Evolutionary conservation across 2,797 vertebrate genomes (phyloP).

Genomic region (Gobio occitaniae): DNA sequence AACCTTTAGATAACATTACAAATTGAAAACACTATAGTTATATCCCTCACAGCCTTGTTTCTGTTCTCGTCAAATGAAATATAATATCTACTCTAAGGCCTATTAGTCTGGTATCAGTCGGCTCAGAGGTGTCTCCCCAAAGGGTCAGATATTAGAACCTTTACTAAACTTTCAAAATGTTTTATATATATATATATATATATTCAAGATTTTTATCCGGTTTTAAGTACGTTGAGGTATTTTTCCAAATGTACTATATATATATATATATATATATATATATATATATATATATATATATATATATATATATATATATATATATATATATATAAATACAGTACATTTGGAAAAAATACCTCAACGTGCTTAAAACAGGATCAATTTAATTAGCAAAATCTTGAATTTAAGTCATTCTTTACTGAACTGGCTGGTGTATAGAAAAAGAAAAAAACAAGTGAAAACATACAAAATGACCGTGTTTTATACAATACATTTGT

Average conservation of each 20-base stretch:
- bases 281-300: too few relatives aligned
- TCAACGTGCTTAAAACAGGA: background rate
- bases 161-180: background rate
- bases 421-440: background rate
- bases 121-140: slow-evolving; percentile 16
- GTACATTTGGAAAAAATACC: background rate
- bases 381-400: background rate
- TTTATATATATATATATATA: too few relatives aligned
- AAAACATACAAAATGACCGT: background rate
- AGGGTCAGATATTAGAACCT: background rate
- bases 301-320: too few relatives aligned
- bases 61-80: background rate
- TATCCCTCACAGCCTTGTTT: background rate
- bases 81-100: background rate
- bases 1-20: background rate
- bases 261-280: too few relatives aligned
- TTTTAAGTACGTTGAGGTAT: too few relatives aligned
- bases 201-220: too few relatives aligned
- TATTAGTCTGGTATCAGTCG: background rate
- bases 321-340: too few relatives aligned
- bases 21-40: background rate
- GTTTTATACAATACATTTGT: background rate
- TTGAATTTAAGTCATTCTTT: background rate
- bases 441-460: background rate
- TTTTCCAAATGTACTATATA: too few relatives aligned